These are phyloP conservation scores for Trichechus manatus DNA, from an alignment of 2,113 vertebrate species.

Conservation along the genomic window DNA sequence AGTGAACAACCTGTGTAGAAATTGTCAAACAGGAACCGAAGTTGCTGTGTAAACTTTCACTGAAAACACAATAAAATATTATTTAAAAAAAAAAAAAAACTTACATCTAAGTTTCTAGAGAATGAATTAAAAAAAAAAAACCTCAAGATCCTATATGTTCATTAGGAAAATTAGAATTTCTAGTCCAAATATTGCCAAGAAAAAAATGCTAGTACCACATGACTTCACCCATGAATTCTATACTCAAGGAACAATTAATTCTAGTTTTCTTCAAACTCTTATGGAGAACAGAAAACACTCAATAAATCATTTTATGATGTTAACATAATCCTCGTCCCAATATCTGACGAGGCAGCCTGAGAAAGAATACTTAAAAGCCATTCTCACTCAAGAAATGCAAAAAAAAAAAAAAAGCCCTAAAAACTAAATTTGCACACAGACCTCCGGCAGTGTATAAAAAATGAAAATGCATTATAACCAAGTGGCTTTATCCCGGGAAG, in stretches of 20 bases:
- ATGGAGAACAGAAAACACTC: neutral
- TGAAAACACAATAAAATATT: too few relatives aligned
- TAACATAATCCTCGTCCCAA: neutral
- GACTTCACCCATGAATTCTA: neutral
- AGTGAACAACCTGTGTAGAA: too few relatives aligned
- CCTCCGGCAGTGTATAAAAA: too few relatives aligned
- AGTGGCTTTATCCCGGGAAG: neutral
- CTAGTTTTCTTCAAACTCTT: slow-evolving; percentile 17
- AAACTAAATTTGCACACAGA: neutral
- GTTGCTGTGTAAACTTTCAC: too few relatives aligned
- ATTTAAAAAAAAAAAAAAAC: too few relatives aligned
- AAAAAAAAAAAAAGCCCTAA: neutral
- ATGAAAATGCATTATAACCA: neutral
- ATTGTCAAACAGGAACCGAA: too few relatives aligned
- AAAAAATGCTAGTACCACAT: neutral
- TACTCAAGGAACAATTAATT: neutral
- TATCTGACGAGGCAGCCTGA: neutral
- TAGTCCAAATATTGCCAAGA: neutral
- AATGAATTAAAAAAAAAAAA: neutral
- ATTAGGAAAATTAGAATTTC: neutral
- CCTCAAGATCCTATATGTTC: neutral
- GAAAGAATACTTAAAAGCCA: neutral
- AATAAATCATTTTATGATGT: slow-evolving; percentile 11
- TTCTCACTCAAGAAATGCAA: neutral
- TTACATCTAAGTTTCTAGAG: too few relatives aligned